These are phyloP conservation scores for Callimorpha dominula DNA, from an alignment of 2,888 invertebrate species.

Conservation along the genomic window DNA sequence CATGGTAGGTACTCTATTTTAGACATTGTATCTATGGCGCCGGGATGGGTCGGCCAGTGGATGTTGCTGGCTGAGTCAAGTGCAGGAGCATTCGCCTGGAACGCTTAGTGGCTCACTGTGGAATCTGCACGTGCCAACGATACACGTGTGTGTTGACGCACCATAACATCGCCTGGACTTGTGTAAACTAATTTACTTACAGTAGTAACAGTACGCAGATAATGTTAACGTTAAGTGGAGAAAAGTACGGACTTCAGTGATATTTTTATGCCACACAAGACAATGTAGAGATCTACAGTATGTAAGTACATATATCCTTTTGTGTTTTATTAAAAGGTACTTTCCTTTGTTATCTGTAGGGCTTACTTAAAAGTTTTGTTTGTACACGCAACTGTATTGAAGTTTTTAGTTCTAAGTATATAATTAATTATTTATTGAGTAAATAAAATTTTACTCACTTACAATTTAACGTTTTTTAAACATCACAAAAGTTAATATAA, in stretches of 20 bases:
- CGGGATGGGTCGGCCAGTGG: slow-evolving; percentile 74
- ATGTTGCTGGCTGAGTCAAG: slow-evolving; percentile 73
- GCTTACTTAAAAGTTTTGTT: slow-evolving; percentile 8
- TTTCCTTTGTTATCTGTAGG: slow-evolving; percentile 16
- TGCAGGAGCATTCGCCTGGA: slow-evolving; percentile 82
- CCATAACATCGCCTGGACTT: slow-evolving; percentile 58
- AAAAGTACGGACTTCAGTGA: slow-evolving; percentile 43
- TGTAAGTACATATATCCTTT: slow-evolving; percentile 37
- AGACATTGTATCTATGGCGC: slow-evolving; percentile 66
- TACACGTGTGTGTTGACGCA: slow-evolving; percentile 76
- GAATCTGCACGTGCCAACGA: slow-evolving; percentile 74
- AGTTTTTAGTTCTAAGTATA: neutral
- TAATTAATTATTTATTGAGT: neutral
- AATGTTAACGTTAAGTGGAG: slow-evolving; percentile 14
- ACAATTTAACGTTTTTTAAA: no score
- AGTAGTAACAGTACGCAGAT: slow-evolving; percentile 41
- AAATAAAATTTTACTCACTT: no score
- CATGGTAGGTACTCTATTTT: slow-evolving; percentile 71
- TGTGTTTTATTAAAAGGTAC: neutral
- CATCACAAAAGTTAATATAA: no score
- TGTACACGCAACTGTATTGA: neutral
- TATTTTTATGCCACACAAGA: slow-evolving; percentile 24
- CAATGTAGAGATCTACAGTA: slow-evolving; percentile 13
- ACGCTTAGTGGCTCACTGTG: slow-evolving; percentile 74
- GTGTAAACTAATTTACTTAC: slow-evolving; percentile 50